These are phyloP conservation scores for Wiebesia pumilae DNA, from an alignment of 1,140 invertebrate genomes.

Conservation along the genomic window DNA sequence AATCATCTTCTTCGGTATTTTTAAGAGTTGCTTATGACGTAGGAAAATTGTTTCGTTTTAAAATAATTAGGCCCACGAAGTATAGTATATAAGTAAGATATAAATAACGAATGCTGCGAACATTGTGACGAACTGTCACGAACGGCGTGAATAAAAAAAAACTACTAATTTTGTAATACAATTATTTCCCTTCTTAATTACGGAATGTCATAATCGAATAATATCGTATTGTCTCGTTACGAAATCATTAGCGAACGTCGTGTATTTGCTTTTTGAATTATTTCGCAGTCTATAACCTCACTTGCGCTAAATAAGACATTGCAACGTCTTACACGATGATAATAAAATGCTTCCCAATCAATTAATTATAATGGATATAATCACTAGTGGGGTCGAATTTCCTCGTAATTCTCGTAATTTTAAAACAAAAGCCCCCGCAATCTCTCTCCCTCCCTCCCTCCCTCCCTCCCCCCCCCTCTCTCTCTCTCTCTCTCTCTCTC, in stretches of 20 bases:
- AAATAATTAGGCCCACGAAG: too few relatives aligned
- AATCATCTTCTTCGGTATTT: too few relatives aligned
- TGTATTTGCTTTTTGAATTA: background rate
- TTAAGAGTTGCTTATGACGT: too few relatives aligned
- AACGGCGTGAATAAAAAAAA: too few relatives aligned
- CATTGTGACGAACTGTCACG: too few relatives aligned
- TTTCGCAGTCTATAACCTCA: background rate
- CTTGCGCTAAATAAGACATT: background rate
- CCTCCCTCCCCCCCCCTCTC: background rate
- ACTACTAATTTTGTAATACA: too few relatives aligned
- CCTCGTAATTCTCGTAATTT: constrained; percentile 29
- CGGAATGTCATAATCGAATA: background rate
- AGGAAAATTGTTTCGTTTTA: too few relatives aligned
- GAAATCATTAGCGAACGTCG: background rate
- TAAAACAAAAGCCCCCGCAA: background rate
- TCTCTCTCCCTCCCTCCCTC: background rate
- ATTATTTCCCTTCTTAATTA: background rate
- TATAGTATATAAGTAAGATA: too few relatives aligned
- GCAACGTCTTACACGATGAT: background rate
- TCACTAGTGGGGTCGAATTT: background rate
- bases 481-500: background rate
- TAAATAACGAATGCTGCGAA: too few relatives aligned
- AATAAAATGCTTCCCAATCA: background rate
- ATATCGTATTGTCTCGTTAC: background rate
- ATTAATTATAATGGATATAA: constrained; percentile 22